Percentiles rank a stretch among this genome's conserved stretches.
These are phyloP conservation scores for Ricordea florida DNA, from an alignment of 92 coral and sea anemone species.

Conservation along the genomic window DNA sequence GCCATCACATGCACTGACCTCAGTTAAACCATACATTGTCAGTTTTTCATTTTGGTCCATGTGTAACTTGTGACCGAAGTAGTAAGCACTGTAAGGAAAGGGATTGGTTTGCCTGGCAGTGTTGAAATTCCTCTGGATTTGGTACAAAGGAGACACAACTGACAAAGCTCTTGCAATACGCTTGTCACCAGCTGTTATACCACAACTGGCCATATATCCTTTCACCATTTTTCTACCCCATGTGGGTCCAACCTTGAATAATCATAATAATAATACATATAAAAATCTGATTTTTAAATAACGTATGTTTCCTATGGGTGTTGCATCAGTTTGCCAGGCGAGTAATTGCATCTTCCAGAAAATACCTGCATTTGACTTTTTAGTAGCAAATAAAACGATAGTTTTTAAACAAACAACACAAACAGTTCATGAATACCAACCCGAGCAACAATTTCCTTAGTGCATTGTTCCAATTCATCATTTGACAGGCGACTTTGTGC, in stretches of 20 bases:
- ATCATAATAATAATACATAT: no score
- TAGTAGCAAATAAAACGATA: no score
- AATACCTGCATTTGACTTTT: no score
- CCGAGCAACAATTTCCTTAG: no score
- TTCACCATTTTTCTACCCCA: constrained; percentile 66
- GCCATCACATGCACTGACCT: constrained; percentile 71
- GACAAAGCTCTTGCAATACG: constrained; percentile 52
- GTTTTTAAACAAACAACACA: no score
- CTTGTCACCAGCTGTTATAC: constrained; percentile 58
- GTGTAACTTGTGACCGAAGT: constrained; percentile 72
- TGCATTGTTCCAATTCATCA: no score
- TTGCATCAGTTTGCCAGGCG: no score
- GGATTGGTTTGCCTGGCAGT: constrained; percentile 58
- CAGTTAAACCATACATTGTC: constrained; percentile 65
- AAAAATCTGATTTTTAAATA: no score
- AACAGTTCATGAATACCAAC: no score
- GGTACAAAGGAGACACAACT: constrained; percentile 53
- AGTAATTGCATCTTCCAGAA: no score
- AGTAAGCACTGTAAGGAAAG: constrained; percentile 56
- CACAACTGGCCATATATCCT: constrained; percentile 43
- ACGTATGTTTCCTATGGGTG: no score
- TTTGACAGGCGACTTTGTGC: no score
- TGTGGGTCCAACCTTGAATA: constrained; percentile 53
- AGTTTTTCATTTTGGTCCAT: constrained; percentile 63
- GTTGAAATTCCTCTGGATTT: constrained; percentile 46